Conservation (phyloP, 2,797 vertebrate genomes). For the Australoheros facetus region DNA sequence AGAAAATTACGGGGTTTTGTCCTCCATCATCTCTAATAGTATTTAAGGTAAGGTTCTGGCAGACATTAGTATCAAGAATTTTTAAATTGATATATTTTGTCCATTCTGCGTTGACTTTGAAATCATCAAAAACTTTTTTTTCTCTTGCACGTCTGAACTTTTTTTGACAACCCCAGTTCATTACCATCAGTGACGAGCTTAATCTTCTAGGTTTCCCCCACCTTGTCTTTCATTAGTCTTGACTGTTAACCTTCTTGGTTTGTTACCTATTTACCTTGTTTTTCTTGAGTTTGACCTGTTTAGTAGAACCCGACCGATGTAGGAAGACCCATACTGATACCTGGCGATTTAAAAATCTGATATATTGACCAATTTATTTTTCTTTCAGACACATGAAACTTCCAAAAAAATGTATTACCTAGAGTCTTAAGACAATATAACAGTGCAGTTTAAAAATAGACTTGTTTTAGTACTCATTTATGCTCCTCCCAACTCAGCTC, state of each 20-base stretch:
- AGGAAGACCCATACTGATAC: background rate
- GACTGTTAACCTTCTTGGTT: conserved; percentile 17
- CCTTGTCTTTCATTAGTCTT: conserved; percentile 13
- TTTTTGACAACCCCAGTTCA: background rate
- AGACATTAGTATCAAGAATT: background rate
- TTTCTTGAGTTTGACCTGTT: conserved; percentile 3
- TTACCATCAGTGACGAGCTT: background rate
- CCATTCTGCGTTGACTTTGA: background rate
- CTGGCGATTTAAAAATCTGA: background rate
- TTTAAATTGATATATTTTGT: background rate
- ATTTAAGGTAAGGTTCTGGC: background rate
- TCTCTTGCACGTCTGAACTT: background rate
- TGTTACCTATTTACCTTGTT: conserved; percentile 6
- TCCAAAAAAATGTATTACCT: background rate
- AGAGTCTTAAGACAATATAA: background rate
- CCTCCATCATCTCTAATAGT: background rate
- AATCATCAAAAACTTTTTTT: background rate
- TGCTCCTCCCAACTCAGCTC: no score
- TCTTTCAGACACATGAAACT: background rate
- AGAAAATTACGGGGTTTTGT: background rate
- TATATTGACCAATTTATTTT: background rate
- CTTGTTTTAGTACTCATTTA: no score
- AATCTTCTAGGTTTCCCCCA: background rate
- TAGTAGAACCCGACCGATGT: no score
- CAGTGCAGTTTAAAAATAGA: background rate